Percentiles rank a stretch among this genome's conserved stretches.
Conservation (phyloP, 1,140 invertebrate genomes). For the Drosophila kepulauana region DNA sequence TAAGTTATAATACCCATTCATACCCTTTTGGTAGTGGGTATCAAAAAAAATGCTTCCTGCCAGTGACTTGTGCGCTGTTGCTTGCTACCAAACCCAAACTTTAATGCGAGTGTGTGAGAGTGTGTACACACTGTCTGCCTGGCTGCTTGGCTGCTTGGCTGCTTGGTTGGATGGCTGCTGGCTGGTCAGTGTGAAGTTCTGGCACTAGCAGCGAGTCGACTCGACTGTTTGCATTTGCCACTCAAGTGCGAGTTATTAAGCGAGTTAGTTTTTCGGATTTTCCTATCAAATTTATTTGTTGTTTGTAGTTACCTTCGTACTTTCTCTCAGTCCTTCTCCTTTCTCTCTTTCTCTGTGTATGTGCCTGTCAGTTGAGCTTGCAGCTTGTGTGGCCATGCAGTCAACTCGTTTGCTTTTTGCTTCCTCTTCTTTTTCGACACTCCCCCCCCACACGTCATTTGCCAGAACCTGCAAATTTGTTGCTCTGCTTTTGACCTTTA, state of each 20-base stretch:
- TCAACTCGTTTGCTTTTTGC: not conserved
- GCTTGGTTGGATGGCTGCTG: slow-evolving; percentile 7
- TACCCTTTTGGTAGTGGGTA: too few species aligned
- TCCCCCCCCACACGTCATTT: slow-evolving; percentile 13
- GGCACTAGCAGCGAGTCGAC: slow-evolving; percentile 11
- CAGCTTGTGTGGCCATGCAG: slow-evolving; percentile 6
- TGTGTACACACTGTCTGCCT: not conserved
- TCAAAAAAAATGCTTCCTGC: not conserved
- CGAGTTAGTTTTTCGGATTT: slow-evolving; percentile 66
- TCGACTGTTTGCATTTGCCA: slow-evolving; percentile 57
- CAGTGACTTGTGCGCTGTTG: slow-evolving; percentile 11
- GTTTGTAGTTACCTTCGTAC: slow-evolving; percentile 36
- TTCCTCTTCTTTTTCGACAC: not conserved
- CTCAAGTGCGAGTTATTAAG: slow-evolving; percentile 66
- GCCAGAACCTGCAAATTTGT: slow-evolving; percentile 5
- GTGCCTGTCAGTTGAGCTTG: slow-evolving; percentile 3
- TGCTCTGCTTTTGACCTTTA: slow-evolving; percentile 10
- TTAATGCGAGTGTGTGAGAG: not conserved
- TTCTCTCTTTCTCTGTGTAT: not conserved
- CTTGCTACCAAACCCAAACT: not conserved
- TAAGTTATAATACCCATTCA: too few species aligned
- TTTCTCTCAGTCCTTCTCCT: not conserved
- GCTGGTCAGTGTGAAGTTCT: slow-evolving; percentile 40
- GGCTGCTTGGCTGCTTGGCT: not conserved
- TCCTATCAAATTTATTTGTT: slow-evolving; percentile 67